Conservation (phyloP, 2,888 invertebrate genomes). For the Pandemis cinnamomeana region DNA sequence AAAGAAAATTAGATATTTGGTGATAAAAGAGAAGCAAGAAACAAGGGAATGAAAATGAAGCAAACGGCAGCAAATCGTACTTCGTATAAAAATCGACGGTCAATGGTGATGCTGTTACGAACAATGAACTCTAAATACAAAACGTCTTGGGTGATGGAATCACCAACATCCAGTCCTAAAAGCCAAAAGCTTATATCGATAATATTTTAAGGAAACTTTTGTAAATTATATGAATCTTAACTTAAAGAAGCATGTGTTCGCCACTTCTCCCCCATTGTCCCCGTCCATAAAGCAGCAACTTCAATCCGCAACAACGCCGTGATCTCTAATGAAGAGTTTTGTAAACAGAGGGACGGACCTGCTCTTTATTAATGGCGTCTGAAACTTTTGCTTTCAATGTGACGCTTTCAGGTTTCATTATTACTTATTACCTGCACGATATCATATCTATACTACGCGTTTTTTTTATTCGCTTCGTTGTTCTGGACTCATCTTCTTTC, state of each 20-base stretch:
- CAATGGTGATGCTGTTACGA: too few relatives aligned
- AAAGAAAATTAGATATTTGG: too few relatives aligned
- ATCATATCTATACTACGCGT: background rate
- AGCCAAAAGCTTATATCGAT: too few relatives aligned
- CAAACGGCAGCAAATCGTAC: too few relatives aligned
- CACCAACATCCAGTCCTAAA: too few relatives aligned
- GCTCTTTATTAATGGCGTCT: constrained; percentile 74
- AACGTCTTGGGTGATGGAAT: too few relatives aligned
- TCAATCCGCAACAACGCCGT: constrained; percentile 73
- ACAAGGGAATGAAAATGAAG: too few relatives aligned
- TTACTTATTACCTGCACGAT: constrained; percentile 5
- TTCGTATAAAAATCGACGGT: too few relatives aligned
- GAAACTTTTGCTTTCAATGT: constrained; percentile 50
- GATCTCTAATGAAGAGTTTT: constrained; percentile 83
- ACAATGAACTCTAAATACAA: too few relatives aligned
- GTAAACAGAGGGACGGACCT: constrained; percentile 73
- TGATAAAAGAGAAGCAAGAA: too few relatives aligned
- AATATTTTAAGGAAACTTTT: too few relatives aligned
- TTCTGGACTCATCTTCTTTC: background rate
- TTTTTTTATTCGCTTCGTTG: background rate
- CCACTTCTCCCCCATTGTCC: constrained; percentile 27
- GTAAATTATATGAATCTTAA: background rate
- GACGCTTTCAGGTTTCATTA: constrained; percentile 11
- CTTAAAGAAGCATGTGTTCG: constrained; percentile 2
- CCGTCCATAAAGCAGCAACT: constrained; percentile 54